Evolutionary conservation across 2,113 vertebrate species (phyloP), one percentile per base, ranked within the genome.

Genomic region (Tor tambroides): DNA sequence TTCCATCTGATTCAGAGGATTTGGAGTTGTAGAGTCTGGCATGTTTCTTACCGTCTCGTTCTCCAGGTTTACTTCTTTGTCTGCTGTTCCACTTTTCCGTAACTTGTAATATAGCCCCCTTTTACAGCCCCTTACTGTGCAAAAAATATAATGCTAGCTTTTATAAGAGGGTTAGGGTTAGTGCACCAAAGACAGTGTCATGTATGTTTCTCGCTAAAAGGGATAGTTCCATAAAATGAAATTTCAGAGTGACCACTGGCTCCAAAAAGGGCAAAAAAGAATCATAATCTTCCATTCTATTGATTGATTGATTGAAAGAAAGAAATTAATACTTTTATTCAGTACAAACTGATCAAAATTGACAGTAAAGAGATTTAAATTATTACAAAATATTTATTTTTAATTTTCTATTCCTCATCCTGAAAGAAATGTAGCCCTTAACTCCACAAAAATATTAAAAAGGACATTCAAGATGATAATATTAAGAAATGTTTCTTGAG

Each of bases 1-100:
- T 87, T 67, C 30, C 59, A 51, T 83, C 59, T 86, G 84, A 85
- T 86, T 88, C 84, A 86, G 79, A 77, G 72, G 49, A 61, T 83
- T 59, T 59, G 43, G 87, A 63, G 67, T 74, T 81, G 87, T 81
- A 43, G 71, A 23, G 56, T 23, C 7, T 85, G 51, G 78, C 69
- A 41, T 75, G 65, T 38, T 85, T 88, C 32, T 19, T 72, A 26
- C 11, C 14, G 15, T 63, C 51, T 43, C 41, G 9, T 7, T 63
- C 17, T 67, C 15, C 59, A 83, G 80, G 41, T 69, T 30, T 32
- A 4, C 75, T 69, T 79, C 19, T 80, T 49, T 65, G 35, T 87
- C 43, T 54, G 74, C 9, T 87, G 63, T 30, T 46, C 76, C 82
- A 61, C 49, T 80, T 79, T 67, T 63, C 26, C 2, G 1, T 15